Percentiles rank a stretch among this genome's conserved stretches.
These are phyloP conservation scores for Cartodere bifasciata DNA, from an alignment of 2,888 invertebrate genomes.

Conservation along the genomic window DNA sequence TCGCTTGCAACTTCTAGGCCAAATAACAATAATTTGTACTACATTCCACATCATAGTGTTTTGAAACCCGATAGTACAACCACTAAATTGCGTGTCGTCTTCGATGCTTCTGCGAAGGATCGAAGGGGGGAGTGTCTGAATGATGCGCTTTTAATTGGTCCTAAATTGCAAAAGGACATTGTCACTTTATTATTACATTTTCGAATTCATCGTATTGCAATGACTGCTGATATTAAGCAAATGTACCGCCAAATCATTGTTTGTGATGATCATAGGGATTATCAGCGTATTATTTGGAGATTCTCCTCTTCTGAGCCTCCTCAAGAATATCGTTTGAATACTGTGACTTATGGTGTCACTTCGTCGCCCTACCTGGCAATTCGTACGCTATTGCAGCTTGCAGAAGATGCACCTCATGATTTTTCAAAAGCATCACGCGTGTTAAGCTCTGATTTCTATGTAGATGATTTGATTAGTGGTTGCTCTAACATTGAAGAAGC, in stretches of 20 bases:
- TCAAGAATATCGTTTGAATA: slow-evolving; percentile 12
- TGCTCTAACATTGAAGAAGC: slow-evolving; percentile 8
- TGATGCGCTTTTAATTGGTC: slow-evolving; percentile 10
- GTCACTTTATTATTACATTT: slow-evolving; percentile 8
- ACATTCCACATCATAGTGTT: slow-evolving; percentile 13
- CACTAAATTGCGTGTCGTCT: slow-evolving; percentile 10
- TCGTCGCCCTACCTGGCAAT: slow-evolving; percentile 15
- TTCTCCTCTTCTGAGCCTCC: slow-evolving; percentile 8
- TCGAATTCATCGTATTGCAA: slow-evolving; percentile 8
- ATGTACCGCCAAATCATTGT: slow-evolving; percentile 16
- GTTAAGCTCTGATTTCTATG: slow-evolving; percentile 15
- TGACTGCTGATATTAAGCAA: slow-evolving; percentile 12
- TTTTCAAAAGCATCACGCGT: slow-evolving; percentile 13
- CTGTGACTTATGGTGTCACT: slow-evolving; percentile 17
- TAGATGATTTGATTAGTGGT: slow-evolving; percentile 16
- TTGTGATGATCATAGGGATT: slow-evolving; percentile 9
- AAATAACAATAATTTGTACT: slow-evolving; percentile 3
- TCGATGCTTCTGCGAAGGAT: slow-evolving; percentile 8
- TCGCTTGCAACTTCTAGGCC: background rate
- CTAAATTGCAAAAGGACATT: slow-evolving; percentile 12
- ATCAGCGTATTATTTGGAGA: slow-evolving; percentile 17
- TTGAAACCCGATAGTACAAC: slow-evolving; percentile 1
- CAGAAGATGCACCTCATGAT: slow-evolving; percentile 9
- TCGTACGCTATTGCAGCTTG: slow-evolving; percentile 14
- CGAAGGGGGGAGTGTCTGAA: slow-evolving; percentile 8